Evolutionary conservation across 2,888 invertebrate species (phyloP).

Genomic region (Thecophora atra): DNA sequence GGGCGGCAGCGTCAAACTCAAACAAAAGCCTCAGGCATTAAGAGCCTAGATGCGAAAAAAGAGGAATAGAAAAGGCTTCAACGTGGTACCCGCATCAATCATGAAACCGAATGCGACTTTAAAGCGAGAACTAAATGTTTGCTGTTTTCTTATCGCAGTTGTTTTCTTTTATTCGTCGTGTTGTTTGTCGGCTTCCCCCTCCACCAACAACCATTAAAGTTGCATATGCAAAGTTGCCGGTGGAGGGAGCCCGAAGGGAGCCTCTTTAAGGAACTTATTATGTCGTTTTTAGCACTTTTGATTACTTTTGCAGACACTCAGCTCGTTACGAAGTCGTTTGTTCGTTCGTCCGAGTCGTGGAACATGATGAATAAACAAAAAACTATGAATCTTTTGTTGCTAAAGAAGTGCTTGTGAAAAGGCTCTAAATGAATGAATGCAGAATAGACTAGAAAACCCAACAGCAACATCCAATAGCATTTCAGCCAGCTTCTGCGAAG

Average conservation of each 20-base stretch:
- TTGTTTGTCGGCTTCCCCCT: not conserved
- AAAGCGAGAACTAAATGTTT: slow-evolving; percentile 20
- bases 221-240: not conserved
- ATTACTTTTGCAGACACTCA: slow-evolving; percentile 23
- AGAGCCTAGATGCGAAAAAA: slow-evolving; percentile 13
- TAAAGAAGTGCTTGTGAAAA: no score
- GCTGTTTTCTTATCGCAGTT: not conserved
- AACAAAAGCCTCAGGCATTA: slow-evolving; percentile 14
- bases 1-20: slow-evolving; percentile 7
- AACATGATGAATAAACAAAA: not conserved
- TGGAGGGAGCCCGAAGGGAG: not conserved
- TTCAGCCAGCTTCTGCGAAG: not conserved
- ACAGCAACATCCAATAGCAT: not conserved
- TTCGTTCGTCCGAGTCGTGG: slow-evolving; percentile 15
- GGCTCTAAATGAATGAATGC: no score
- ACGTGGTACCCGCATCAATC: slow-evolving; percentile 27
- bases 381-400: no score
- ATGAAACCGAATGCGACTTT: slow-evolving; percentile 24
- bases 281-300: slow-evolving; percentile 37
- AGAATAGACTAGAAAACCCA: no score
- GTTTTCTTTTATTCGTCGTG: not conserved
- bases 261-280: slow-evolving; percentile 34
- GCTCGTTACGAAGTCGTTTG: slow-evolving; percentile 8
- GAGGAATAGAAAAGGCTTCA: slow-evolving; percentile 7
- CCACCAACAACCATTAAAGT: not conserved